Evolutionary conservation across 2,888 invertebrate species (phyloP).

Genomic region (Cecidostiba fungosa): DNA sequence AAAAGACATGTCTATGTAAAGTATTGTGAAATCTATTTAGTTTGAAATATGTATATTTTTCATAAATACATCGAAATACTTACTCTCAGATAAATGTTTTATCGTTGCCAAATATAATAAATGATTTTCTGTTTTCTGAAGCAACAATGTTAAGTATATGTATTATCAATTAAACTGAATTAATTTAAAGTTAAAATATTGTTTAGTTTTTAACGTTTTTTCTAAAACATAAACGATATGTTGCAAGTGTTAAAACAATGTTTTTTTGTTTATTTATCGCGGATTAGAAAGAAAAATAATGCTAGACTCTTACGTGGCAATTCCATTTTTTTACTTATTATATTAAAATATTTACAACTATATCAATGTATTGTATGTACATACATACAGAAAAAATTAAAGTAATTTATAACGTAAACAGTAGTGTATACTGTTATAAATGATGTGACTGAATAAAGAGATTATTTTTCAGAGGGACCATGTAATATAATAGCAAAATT

Average conservation of each 20-base stretch:
- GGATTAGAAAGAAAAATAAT: slow-evolving; percentile 8
- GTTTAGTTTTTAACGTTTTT: background rate
- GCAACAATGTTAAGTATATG: background rate
- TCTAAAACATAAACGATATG: background rate
- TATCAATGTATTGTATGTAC: slow-evolving; percentile 27
- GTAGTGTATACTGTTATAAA: slow-evolving; percentile 25
- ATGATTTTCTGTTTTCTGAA: background rate
- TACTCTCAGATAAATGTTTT: background rate
- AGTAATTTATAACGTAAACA: slow-evolving; percentile 42
- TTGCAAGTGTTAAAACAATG: background rate
- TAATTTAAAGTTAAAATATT: background rate
- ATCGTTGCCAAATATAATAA: background rate
- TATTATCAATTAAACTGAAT: background rate
- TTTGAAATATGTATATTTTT: background rate
- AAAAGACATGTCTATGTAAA: background rate
- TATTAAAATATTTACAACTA: slow-evolving; percentile 49
- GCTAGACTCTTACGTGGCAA: slow-evolving; percentile 8
- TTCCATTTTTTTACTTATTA: slow-evolving; percentile 24
- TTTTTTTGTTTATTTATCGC: background rate
- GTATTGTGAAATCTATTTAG: background rate
- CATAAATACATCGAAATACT: background rate
- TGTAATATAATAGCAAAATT: slow-evolving; percentile 31
- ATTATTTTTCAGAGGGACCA: slow-evolving; percentile 50
- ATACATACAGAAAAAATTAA: slow-evolving; percentile 20
- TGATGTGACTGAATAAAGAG: slow-evolving; percentile 7